Evolutionary conservation across 2,797 vertebrate genomes (phyloP).

Genomic region (Sebastes diploproa): DNA sequence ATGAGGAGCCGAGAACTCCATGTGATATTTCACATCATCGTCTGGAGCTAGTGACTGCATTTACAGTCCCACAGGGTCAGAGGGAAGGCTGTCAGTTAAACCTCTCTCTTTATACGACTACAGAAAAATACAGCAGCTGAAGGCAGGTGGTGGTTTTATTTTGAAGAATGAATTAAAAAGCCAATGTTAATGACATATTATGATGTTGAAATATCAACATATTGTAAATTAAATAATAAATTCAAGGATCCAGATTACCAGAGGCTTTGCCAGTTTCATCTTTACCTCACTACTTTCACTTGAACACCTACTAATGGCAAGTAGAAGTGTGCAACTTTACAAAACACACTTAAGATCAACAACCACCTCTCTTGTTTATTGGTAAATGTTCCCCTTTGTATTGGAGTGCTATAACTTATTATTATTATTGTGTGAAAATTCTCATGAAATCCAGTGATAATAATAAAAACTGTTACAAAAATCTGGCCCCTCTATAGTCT

Average conservation of each 20-base stretch:
- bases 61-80: slow-evolving; percentile 36
- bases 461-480: neutral
- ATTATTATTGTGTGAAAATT: neutral
- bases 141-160: neutral
- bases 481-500: neutral
- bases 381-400: neutral
- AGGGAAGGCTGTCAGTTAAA: slow-evolving; percentile 19
- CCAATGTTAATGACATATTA: no score
- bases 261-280: no score
- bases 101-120: neutral
- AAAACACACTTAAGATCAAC: neutral
- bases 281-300: neutral
- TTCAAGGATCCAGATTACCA: neutral
- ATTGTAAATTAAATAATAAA: neutral
- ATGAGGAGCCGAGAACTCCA: slow-evolving; percentile 46
- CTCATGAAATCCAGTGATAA: neutral
- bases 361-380: neutral
- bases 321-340: neutral
- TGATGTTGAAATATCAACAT: neutral
- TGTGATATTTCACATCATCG: slow-evolving; percentile 54
- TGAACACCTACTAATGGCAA: neutral
- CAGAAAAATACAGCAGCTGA: neutral
- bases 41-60: slow-evolving; percentile 35
- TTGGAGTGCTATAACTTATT: neutral
- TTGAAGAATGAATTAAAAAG: neutral